Evolutionary conservation across 2,113 vertebrate genomes (phyloP).

Genomic region (Egretta garzetta): DNA sequence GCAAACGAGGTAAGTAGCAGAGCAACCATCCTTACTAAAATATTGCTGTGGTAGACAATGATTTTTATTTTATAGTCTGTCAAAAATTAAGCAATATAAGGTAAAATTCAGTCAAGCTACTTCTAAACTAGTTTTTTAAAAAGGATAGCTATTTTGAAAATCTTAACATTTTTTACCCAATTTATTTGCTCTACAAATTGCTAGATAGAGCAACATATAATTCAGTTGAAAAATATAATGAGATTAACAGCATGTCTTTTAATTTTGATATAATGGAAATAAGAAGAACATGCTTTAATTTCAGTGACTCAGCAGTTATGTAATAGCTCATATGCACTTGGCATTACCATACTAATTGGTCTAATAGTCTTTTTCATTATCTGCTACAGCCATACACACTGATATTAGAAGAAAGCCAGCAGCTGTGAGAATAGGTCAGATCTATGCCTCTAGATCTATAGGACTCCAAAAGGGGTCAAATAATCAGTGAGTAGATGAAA

Average conservation of each 20-base stretch:
- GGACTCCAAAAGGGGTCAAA: background rate
- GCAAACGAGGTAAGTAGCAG: background rate
- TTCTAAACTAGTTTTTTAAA: background rate
- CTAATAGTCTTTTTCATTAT: background rate
- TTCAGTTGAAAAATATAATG: background rate
- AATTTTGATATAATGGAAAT: background rate
- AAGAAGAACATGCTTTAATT: conserved; percentile 5
- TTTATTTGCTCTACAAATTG: background rate
- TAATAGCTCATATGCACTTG: background rate
- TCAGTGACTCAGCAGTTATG: background rate
- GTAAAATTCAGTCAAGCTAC: background rate
- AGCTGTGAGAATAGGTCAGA: background rate
- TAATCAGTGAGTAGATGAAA: background rate
- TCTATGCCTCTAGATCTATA: background rate
- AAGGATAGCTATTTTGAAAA: background rate
- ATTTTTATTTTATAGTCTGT: background rate
- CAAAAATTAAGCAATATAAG: background rate
- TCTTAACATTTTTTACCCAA: background rate
- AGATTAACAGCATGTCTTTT: conserved; percentile 11
- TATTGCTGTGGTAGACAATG: background rate
- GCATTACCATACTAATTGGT: background rate
- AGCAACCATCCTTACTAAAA: background rate
- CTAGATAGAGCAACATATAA: background rate
- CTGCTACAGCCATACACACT: background rate
- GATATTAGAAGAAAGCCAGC: background rate